Percentiles rank a stretch among this genome's conserved stretches.
phyloP scores from a whole-genome alignment of 1,140 invertebrate genomes.

The Lutraria rhynchaena region DNA sequence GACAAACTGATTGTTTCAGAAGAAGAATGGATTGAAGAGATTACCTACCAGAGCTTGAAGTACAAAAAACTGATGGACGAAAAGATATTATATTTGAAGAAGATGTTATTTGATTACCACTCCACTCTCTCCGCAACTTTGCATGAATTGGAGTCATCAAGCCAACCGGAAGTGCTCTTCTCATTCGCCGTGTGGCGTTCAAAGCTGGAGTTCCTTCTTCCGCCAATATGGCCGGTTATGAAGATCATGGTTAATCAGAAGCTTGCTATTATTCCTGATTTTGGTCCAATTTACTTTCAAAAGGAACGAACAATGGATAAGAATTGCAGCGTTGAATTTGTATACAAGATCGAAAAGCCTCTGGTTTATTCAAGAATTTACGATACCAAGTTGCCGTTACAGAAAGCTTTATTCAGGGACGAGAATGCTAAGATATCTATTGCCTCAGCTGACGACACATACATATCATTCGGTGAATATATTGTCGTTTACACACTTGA shows the following conservation, averaged over 20 bases:
- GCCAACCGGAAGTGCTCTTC: slow-evolving; percentile 38
- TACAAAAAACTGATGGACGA: slow-evolving; percentile 42
- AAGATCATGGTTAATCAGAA: slow-evolving; percentile 22
- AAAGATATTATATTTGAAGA: slow-evolving; percentile 36
- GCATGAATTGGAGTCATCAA: slow-evolving; percentile 14
- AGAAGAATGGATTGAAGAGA: slow-evolving; percentile 16
- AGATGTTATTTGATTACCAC: slow-evolving; percentile 1
- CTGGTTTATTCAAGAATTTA: slow-evolving; percentile 37
- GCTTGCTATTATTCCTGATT: slow-evolving; percentile 22
- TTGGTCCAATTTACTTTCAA: slow-evolving; percentile 41
- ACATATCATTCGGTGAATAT: slow-evolving; percentile 48
- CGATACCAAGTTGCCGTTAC: slow-evolving; percentile 32
- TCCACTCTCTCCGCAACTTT: background rate
- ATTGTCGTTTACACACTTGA: slow-evolving; percentile 41
- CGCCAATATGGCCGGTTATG: slow-evolving; percentile 45
- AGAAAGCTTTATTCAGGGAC: slow-evolving; percentile 31
- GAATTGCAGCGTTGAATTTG: slow-evolving; percentile 39
- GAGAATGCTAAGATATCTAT: slow-evolving; percentile 49
- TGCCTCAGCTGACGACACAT: slow-evolving; percentile 41
- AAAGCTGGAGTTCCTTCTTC: slow-evolving; percentile 4
- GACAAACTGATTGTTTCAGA: slow-evolving; percentile 37
- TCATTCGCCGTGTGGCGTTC: slow-evolving; percentile 25
- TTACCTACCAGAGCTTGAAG: background rate
- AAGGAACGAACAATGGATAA: background rate
- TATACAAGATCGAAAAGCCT: slow-evolving; percentile 21